A percentile compares a stretch with the other conserved stretches of the same genome.
phyloP scores from a whole-genome alignment of 2,888 invertebrate species.

The Ormyrus pomaceus region DNA sequence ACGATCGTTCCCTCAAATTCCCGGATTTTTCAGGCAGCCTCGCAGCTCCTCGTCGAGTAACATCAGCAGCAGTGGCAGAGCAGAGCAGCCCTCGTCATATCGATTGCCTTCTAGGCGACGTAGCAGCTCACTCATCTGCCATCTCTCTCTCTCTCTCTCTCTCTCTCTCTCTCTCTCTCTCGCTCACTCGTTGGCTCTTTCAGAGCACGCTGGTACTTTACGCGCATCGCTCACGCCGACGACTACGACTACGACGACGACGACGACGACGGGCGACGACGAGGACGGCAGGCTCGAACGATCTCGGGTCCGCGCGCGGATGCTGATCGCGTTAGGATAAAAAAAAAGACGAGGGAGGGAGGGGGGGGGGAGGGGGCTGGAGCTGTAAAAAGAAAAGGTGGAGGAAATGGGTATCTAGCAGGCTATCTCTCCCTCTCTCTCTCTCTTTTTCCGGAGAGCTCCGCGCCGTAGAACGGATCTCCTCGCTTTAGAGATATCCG shows the following conservation, averaged over 20 bases:
- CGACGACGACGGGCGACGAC: too few relatives aligned
- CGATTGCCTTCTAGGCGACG: constrained; percentile 66
- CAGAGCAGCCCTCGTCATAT: constrained; percentile 62
- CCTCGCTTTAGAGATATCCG: constrained; percentile 54
- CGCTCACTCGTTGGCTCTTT: background rate
- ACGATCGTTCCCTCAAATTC: background rate
- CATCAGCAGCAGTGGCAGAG: constrained; percentile 2
- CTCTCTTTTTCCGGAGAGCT: background rate
- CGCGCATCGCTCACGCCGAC: constrained; percentile 56
- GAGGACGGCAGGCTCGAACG: constrained; percentile 47
- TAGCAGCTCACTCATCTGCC: constrained; percentile 56
- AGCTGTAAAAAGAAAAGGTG: constrained; percentile 54
- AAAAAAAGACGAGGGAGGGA: constrained; percentile 30
- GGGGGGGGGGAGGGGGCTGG: constrained; percentile 15
- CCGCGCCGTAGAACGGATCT: constrained; percentile 18
- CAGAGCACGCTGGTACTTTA: constrained; percentile 42
- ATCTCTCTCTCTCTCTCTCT: constrained; percentile 46
- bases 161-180: constrained; percentile 39
- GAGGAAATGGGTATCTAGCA: constrained; percentile 57
- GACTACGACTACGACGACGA: background rate
- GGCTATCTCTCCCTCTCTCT: constrained; percentile 15
- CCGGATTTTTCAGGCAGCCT: constrained; percentile 1
- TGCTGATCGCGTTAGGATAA: constrained; percentile 61
- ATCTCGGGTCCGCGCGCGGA: constrained; percentile 56
- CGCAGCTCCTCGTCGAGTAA: background rate